Base-by-base conservation (phyloP, 2,888 invertebrate genomes). In the Cremastinae sp. region DNA sequence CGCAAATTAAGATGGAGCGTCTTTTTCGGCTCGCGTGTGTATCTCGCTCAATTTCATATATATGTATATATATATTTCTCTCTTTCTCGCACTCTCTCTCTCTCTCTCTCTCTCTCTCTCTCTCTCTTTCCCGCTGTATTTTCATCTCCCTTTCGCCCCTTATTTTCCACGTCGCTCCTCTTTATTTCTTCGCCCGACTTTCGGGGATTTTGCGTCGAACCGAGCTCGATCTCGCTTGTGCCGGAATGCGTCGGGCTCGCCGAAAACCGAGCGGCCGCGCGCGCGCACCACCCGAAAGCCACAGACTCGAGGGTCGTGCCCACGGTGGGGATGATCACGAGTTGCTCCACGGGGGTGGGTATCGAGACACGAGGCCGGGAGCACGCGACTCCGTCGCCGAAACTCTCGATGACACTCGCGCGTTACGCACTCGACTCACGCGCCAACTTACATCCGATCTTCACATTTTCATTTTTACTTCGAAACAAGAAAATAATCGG, bases 1-100 rank as follows among this genome's bases (percentile, higher is more conserved):
- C 79, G 83, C 82, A 86, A 86, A 86, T 86, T 85, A 86, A 86
- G 86, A 86, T 82, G 80, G 79, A 86, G 81, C 80, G 75, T 81
- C 80, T 80, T 76, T 75, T 51, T 36, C n/a, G n/a, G 8, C 28
- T 8, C 9, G 18, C 36, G 12, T 47, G 20, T 47, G 28, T 28
- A 45, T 16, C 14, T 9, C 10, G 18, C 41, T 34, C 36, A 20
- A 49, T 43, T 70, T 70, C 59, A 43, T 61, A 68, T 58, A 66
- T 69, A 69, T 45, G 74, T 73, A 54, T 47, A 53, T 12, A 7
- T 0, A 4, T 56, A 45, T 64, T 72, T 49, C 47, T 56, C 49
- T 53, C 66, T 43, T 36, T 20, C 79, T 72, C 76, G 68, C 49
- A 54, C 58, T 22, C 22, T 1, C 12, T 28, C 56, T 66, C 70